These are phyloP conservation scores for Papilio helenus DNA, from an alignment of 1,140 invertebrate species.

Conservation along the genomic window DNA sequence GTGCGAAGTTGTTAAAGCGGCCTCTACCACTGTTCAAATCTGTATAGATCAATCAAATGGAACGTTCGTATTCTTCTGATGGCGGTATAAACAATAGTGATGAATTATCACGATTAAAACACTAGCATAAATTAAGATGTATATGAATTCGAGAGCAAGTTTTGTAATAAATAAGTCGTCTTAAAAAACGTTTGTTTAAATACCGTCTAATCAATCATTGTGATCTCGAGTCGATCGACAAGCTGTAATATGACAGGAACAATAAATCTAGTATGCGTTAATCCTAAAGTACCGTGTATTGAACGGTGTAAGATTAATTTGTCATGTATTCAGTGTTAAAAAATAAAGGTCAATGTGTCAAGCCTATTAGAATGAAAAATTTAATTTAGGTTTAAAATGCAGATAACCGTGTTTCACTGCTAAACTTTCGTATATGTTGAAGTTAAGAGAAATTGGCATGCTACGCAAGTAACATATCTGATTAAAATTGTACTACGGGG, in stretches of 20 bases:
- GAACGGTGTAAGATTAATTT: conserved; percentile 16
- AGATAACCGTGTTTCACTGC: not conserved
- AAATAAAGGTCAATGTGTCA: not conserved
- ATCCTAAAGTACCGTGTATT: conserved; percentile 28
- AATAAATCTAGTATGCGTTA: conserved; percentile 29
- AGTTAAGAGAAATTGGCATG: too few relatives aligned
- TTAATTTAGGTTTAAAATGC: not conserved
- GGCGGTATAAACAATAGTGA: not conserved
- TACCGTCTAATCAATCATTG: conserved; percentile 21
- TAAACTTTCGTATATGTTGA: not conserved
- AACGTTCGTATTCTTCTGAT: not conserved
- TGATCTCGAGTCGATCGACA: conserved; percentile 13
- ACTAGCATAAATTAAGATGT: conserved; percentile 10
- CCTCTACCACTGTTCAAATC: too few relatives aligned
- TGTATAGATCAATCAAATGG: too few relatives aligned
- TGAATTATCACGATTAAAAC: not conserved
- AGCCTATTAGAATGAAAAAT: not conserved
- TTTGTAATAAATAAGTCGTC: conserved; percentile 11
- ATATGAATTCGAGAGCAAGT: conserved; percentile 4
- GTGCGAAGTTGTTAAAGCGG: too few relatives aligned
- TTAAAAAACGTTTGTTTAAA: conserved; percentile 28
- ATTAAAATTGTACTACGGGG: too few relatives aligned
- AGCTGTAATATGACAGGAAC: conserved; percentile 16
- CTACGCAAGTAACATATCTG: too few relatives aligned
- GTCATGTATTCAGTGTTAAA: conserved; percentile 9